Evolutionary conservation across 2,888 invertebrate species (phyloP).

Genomic region (Catocala fraxini): DNA sequence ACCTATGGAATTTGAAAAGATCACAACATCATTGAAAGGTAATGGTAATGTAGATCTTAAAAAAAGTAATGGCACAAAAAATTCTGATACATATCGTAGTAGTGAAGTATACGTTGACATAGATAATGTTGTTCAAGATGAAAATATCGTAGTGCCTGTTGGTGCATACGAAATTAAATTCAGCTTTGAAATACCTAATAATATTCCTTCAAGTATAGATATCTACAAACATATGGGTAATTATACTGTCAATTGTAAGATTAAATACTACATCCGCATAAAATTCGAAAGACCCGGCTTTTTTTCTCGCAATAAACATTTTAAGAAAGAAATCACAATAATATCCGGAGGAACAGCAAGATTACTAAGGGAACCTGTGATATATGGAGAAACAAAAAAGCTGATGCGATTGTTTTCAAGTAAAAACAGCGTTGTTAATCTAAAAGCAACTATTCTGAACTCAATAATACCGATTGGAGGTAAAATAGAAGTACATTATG

Average conservation of each 20-base stretch:
- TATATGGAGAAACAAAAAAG: constrained; percentile 54
- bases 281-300: constrained; percentile 58
- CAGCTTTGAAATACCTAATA: constrained; percentile 52
- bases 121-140: constrained; percentile 7
- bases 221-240: constrained; percentile 25
- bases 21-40: constrained; percentile 52
- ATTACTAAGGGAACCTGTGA: constrained; percentile 48
- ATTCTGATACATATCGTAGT: background rate
- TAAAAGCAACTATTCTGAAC: constrained; percentile 53
- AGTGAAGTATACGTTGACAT: constrained; percentile 42
- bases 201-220: constrained; percentile 52
- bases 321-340: constrained; percentile 55
- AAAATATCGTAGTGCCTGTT: background rate
- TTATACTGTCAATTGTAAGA: constrained; percentile 44
- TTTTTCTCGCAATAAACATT: constrained; percentile 53
- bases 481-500: constrained; percentile 52
- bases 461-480: constrained; percentile 54
- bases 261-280: constrained; percentile 58
- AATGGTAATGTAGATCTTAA: constrained; percentile 20
- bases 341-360: constrained; percentile 50
- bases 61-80: no score
- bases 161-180: constrained; percentile 55
- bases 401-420: constrained; percentile 51
- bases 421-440: constrained; percentile 50
- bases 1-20: constrained; percentile 44